phyloP scores from a whole-genome alignment of 2,888 invertebrate species.

The Macaria notata region DNA sequence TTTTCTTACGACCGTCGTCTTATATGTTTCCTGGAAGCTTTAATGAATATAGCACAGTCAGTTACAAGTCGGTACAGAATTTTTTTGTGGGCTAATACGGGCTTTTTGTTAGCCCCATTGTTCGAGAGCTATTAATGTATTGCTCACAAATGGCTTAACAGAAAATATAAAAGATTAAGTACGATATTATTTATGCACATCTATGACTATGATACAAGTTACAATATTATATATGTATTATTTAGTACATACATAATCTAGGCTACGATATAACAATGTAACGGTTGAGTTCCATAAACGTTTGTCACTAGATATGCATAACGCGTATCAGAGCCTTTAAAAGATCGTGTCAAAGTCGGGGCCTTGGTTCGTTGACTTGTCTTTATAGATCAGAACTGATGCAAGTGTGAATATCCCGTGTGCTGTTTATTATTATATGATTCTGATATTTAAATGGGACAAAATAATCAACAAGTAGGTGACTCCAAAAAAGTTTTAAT shows the following conservation, averaged over 20 bases:
- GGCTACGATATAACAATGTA: too few species aligned
- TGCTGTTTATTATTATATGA: conserved; percentile 12
- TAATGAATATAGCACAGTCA: conserved; percentile 33
- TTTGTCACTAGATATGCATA: conserved; percentile 20
- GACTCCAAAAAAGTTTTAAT: too few species aligned
- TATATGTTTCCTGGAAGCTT: conserved; percentile 43
- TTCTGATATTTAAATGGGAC: too few species aligned
- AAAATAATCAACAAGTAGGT: too few species aligned
- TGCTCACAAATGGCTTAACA: conserved; percentile 6
- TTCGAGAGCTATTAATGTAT: conserved; percentile 19
- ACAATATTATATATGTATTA: not conserved
- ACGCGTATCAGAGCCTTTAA: conserved; percentile 24
- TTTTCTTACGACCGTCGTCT: conserved; percentile 46
- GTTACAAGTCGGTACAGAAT: conserved; percentile 25
- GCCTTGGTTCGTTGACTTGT: conserved; percentile 30
- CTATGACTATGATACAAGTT: not conserved
- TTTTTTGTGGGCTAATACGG: conserved; percentile 37
- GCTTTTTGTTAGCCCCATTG: conserved; percentile 20
- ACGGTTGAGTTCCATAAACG: not conserved
- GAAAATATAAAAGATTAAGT: not conserved
- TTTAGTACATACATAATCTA: too few species aligned
- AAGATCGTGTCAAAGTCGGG: conserved; percentile 32
- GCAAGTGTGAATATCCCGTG: conserved; percentile 22
- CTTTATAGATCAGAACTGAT: conserved; percentile 20
- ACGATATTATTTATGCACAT: not conserved